Conservation (phyloP, 2,888 invertebrate genomes). For the Odontocolon sp. region DNA sequence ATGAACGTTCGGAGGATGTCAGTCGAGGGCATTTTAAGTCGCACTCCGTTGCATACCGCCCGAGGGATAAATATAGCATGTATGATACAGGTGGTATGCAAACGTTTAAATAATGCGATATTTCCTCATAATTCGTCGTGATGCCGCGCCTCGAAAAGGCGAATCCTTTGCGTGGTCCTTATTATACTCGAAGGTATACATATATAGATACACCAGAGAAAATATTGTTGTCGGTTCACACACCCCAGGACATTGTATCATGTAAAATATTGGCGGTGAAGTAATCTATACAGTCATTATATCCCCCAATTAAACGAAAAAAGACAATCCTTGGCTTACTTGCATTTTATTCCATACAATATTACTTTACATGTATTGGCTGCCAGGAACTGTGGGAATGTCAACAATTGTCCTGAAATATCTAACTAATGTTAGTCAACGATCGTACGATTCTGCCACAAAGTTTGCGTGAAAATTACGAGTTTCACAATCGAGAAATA, state of each 20-base stretch:
- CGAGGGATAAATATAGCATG: too few species aligned
- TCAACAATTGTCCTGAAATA: too few species aligned
- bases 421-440: slow-evolving; percentile 25
- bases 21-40: background rate
- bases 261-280: too few species aligned
- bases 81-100: slow-evolving; percentile 47
- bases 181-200: too few species aligned
- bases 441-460: slow-evolving; percentile 9
- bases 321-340: too few species aligned
- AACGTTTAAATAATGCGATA: slow-evolving; percentile 50
- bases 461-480: slow-evolving; percentile 42
- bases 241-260: slow-evolving; percentile 27
- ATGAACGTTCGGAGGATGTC: slow-evolving; percentile 12
- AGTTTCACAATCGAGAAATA: slow-evolving; percentile 50
- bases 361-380: too few species aligned
- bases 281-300: too few species aligned
- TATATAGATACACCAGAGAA: slow-evolving; percentile 7
- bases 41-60: too few species aligned
- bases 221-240: too few species aligned
- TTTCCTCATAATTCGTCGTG: slow-evolving; percentile 53
- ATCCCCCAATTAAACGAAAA: too few species aligned
- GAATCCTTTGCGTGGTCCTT: slow-evolving; percentile 15
- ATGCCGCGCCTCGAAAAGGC: slow-evolving; percentile 52
- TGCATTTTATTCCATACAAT: too few species aligned
- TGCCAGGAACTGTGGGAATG: too few species aligned